Evolutionary conservation across 2,113 vertebrate genomes (phyloP), one percentile per base, ranked within the genome.

Genomic region (Reinhardtius hippoglossoides): DNA sequence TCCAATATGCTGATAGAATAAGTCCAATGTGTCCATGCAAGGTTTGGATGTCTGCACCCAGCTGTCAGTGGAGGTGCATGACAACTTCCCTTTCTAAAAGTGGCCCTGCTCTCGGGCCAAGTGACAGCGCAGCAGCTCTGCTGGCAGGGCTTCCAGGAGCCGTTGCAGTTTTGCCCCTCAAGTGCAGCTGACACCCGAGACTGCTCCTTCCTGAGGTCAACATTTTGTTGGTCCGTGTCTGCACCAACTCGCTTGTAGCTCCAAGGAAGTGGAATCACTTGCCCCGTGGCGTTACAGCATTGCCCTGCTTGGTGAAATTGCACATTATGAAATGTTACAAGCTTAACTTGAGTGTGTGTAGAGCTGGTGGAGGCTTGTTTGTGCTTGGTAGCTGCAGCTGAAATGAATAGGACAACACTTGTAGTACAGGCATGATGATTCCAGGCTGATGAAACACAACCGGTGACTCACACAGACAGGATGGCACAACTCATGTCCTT

Each of bases 101-200:
- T 42, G 71, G 37, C 58, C 10, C 3, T 50, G 23, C 2, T 57
- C 63, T 68, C 13, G n/a, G 35, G 64, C 46, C 72, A 31, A 63
- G 16, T 72, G 61, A 64, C 68, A 78, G 83, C 64, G 54, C 46
- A 57, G 76, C 81, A 40, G 60, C 62, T 84, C 86, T 82, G 82
- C 31, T 4, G 71, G 82, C 50, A 54, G 20, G 9, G 50, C 18
- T 54, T 54, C 50, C 20, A 0, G 6, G 50, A 21, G 84, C 52
- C 58, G 71, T 66, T 74, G 31, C 63, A 64, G 73, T 42, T 31
- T 35, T 67, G 61, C 61, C 84, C 56, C 86, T 88, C 70, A 50
- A 79, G 82, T 48, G 55, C 31, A 35, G 42, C 57, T 74, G 89
- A 90, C 63, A 88, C 81, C 37, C 12, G 82, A 92, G 74, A 87